Conservation (phyloP, 2,888 invertebrate species). For the Carcina quercana region DNA sequence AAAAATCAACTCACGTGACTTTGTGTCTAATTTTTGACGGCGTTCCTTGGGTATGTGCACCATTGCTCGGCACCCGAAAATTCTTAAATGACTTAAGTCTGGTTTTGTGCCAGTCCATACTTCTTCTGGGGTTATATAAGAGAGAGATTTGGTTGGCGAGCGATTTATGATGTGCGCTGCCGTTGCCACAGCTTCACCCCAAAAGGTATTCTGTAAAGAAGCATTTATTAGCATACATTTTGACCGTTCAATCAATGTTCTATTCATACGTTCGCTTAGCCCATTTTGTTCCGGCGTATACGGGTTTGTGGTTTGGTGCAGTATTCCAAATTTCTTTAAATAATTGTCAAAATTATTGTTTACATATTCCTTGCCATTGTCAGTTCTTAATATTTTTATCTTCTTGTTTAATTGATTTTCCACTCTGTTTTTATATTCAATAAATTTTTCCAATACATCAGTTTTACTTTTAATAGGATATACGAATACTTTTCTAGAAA, state of each 20-base stretch:
- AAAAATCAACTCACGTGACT: no score
- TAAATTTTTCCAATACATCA: conserved; percentile 2
- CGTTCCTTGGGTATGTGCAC: no score
- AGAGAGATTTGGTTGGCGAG: no score
- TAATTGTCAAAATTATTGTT: conserved; percentile 16
- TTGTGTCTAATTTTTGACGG: no score
- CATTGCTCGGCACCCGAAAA: no score
- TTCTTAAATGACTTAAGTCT: no score
- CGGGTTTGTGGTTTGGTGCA: conserved; percentile 15
- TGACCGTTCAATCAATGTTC: conserved; percentile 10
- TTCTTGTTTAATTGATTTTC: conserved; percentile 13
- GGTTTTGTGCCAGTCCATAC: no score
- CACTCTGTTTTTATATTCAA: conserved; percentile 7
- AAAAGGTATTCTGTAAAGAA: neutral
- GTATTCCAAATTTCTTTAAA: conserved; percentile 13
- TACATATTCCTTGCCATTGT: conserved; percentile 17
- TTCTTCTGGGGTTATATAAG: no score
- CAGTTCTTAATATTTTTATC: conserved; percentile 13
- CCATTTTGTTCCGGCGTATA: conserved; percentile 14
- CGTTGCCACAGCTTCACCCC: neutral
- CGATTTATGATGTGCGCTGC: conserved; percentile 11
- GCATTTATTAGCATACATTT: neutral
- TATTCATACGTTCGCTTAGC: conserved; percentile 11
- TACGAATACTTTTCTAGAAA: conserved; percentile 12
- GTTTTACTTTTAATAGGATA: conserved; percentile 7